These are phyloP conservation scores for Oreotrochilus melanogaster DNA, from an alignment of 2,113 vertebrate species.

Conservation along the genomic window DNA sequence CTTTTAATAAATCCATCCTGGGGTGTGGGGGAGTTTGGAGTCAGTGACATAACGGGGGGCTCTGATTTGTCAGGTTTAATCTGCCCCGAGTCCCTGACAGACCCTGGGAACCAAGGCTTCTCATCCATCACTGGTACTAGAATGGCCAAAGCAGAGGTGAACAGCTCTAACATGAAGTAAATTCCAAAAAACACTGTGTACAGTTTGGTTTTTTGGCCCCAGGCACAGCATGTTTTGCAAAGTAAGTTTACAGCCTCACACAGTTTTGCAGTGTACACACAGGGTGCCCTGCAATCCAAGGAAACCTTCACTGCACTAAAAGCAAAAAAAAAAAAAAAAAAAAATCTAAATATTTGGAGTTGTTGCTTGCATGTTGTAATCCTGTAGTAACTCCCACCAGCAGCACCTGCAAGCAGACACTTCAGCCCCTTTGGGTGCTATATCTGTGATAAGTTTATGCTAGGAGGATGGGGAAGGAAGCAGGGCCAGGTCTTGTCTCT, in stretches of 20 bases:
- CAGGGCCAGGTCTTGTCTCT: neutral
- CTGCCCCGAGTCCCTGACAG: neutral
- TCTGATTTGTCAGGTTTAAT: neutral
- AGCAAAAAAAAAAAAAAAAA: neutral
- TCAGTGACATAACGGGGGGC: fast-evolving
- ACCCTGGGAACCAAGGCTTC: neutral
- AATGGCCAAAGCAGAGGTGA: neutral
- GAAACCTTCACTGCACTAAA: neutral
- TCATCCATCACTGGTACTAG: fast-evolving
- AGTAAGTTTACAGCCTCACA: neutral
- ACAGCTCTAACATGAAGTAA: neutral
- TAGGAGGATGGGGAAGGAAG: neutral
- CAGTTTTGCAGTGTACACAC: neutral
- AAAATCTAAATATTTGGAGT: neutral
- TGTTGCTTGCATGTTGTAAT: neutral
- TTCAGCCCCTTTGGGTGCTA: neutral
- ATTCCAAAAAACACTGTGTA: neutral
- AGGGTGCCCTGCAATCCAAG: neutral
- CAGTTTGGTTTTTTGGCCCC: neutral
- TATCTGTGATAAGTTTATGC: neutral
- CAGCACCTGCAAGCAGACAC: neutral
- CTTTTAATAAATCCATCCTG: fast-evolving
- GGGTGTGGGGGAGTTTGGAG: neutral
- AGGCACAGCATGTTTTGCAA: fast-evolving
- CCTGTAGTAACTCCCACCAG: neutral